Percentiles rank a stretch among this genome's conserved stretches.
phyloP scores from a whole-genome alignment of 2,888 invertebrate genomes.

The Serrognathus titanus region DNA sequence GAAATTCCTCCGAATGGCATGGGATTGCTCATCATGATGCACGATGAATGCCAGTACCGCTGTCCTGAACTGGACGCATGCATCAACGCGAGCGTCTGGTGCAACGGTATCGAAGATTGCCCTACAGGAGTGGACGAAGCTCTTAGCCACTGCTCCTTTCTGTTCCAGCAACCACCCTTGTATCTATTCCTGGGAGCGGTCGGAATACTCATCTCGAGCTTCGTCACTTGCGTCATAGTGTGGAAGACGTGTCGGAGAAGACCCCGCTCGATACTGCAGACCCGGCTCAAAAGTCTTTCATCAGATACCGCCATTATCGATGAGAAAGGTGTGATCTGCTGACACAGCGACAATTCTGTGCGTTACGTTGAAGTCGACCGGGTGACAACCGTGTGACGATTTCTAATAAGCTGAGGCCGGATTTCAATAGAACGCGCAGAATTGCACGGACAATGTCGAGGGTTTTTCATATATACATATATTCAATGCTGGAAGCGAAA shows the following conservation, averaged over 20 bases:
- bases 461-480: too few relatives aligned
- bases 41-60: constrained; percentile 71
- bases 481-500: too few relatives aligned
- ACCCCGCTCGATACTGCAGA: constrained; percentile 74
- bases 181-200: constrained; percentile 57
- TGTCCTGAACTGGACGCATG: constrained; percentile 80
- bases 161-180: constrained; percentile 72
- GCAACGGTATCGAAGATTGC: constrained; percentile 74
- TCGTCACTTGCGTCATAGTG: constrained; percentile 34
- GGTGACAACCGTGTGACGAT: constrained; percentile 84
- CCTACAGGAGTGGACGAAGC: constrained; percentile 79
- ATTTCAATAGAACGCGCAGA: constrained; percentile 38
- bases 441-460: constrained; percentile 27
- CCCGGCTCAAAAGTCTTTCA: constrained; percentile 72
- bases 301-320: constrained; percentile 81
- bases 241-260: constrained; percentile 54
- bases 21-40: constrained; percentile 54
- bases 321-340: constrained; percentile 89
- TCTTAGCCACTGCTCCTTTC: constrained; percentile 72
- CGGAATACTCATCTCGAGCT: constrained; percentile 43
- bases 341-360: constrained; percentile 94
- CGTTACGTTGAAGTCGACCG: constrained; percentile 88
- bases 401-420: constrained; percentile 13
- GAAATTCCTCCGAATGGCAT: constrained; percentile 55
- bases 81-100: constrained; percentile 76